These are phyloP conservation scores for Catharus minimus DNA, from an alignment of 2,113 vertebrate genomes.

Conservation along the genomic window DNA sequence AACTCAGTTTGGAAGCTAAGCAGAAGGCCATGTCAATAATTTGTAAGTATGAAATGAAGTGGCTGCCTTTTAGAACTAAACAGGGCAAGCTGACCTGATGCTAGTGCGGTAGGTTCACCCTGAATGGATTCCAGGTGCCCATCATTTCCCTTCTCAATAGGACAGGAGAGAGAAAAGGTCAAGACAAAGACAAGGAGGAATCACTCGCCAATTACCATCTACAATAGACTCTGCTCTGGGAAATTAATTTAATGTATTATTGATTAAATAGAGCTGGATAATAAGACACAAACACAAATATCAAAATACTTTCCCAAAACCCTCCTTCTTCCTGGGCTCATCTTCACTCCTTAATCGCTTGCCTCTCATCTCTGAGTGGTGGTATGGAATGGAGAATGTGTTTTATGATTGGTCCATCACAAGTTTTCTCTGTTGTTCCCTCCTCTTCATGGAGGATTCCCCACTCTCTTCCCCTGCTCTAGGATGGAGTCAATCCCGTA, in stretches of 20 bases:
- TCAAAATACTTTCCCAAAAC: not conserved
- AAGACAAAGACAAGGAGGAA: not conserved
- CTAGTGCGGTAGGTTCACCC: not conserved
- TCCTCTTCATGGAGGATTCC: not conserved
- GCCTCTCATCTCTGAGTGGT: not conserved
- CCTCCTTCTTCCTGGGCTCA: not conserved
- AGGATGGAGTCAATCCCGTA: not conserved
- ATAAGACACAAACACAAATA: not conserved
- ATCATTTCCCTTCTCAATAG: not conserved
- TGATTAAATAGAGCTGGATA: not conserved
- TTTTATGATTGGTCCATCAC: not conserved
- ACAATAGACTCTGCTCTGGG: not conserved
- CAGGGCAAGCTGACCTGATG: not conserved
- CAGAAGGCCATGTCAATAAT: not conserved
- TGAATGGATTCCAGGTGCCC: not conserved
- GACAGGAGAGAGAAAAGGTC: not conserved
- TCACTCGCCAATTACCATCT: not conserved
- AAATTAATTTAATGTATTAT: not conserved
- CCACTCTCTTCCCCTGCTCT: not conserved
- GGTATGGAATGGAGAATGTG: not conserved
- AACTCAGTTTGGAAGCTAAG: constrained; percentile 9
- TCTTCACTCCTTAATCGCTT: not conserved
- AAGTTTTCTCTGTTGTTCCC: not conserved
- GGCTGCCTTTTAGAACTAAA: not conserved
- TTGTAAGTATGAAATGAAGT: not conserved